Evolutionary conservation across 2,797 vertebrate genomes (phyloP), one percentile per base, ranked within the genome.

Genomic region (Eidolon dupreanum): DNA sequence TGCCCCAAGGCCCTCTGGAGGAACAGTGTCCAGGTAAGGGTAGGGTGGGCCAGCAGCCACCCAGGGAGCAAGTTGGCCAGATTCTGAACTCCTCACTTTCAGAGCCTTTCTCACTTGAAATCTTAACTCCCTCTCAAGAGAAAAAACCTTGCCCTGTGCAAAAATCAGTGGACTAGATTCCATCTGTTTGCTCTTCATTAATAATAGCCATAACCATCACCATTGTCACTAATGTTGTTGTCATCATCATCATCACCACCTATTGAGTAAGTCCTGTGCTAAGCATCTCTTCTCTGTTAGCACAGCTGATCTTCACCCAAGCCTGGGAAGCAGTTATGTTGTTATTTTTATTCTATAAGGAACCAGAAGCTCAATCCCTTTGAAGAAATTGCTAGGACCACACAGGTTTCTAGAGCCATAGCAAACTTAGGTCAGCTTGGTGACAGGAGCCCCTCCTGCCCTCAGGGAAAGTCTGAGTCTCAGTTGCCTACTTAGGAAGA

Each of bases 121-220:
- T 9, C 11, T 19, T 11, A 24, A 24, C 38, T 70, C 28, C 33
- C 53, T 22, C 46, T 19, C 1, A 12, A 38, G 19, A 28, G 46
- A 33, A 24, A 46, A 53, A 17, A 3, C 31, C 11, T 19, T 41
- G 20, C 20, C 28, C 2, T 0, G 16, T 15, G 31, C 55, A 28
- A 28, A 49, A 19, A 12, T 24, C 9, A 6, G 13, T 8, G 24
- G 13, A 0, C 5, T 17, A 11, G 51, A 6, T 43, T 8, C n/a
- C 2, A 1, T 22, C 33, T 0, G 8, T 26, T 20, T 16, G 26
- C 43, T 49, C 15, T 5, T 15, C 15, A 9, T 20, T 11, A 20
- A 1, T 33, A 41, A 22, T 4, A 6, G 38, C 36, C 3, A 43
- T 0, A 15, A 11, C 28, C 16, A 0, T 28, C 1, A 7, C 36